Evolutionary conservation across 2,113 vertebrate genomes (phyloP).

Genomic region (Pluvialis apricaria): DNA sequence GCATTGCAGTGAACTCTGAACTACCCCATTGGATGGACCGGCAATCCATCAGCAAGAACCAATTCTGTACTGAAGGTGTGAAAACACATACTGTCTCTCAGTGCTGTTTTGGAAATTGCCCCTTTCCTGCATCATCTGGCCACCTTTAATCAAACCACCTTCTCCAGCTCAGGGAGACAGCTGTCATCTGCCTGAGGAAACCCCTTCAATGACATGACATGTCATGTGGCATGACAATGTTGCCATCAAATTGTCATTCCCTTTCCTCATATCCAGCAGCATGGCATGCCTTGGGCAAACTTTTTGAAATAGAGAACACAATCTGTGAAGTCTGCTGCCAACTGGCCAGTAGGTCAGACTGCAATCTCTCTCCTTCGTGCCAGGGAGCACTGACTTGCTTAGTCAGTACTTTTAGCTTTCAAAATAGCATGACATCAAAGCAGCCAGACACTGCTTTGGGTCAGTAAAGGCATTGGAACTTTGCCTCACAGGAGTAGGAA

Average conservation of each 20-base stretch:
- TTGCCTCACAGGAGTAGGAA: not conserved
- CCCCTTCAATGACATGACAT: not conserved
- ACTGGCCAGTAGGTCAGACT: not conserved
- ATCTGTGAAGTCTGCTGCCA: not conserved
- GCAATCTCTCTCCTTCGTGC: not conserved
- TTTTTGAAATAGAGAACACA: not conserved
- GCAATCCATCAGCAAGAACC: not conserved
- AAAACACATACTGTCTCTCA: not conserved
- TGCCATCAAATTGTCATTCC: not conserved
- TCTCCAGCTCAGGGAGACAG: not conserved
- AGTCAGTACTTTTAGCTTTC: not conserved
- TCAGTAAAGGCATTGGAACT: constrained; percentile 27
- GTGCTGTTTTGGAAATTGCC: not conserved
- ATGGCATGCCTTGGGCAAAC: not conserved
- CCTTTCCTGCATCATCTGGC: not conserved
- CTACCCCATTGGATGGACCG: not conserved
- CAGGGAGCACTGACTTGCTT: not conserved
- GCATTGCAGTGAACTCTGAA: not conserved
- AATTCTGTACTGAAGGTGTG: not conserved
- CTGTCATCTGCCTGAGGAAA: not conserved
- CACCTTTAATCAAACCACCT: not conserved
- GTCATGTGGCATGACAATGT: not conserved
- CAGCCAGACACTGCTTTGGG: not conserved
- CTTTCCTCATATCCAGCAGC: not conserved
- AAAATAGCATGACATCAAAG: not conserved